phyloP scores from a whole-genome alignment of 2,888 invertebrate species.

The Campoplex capitator region DNA sequence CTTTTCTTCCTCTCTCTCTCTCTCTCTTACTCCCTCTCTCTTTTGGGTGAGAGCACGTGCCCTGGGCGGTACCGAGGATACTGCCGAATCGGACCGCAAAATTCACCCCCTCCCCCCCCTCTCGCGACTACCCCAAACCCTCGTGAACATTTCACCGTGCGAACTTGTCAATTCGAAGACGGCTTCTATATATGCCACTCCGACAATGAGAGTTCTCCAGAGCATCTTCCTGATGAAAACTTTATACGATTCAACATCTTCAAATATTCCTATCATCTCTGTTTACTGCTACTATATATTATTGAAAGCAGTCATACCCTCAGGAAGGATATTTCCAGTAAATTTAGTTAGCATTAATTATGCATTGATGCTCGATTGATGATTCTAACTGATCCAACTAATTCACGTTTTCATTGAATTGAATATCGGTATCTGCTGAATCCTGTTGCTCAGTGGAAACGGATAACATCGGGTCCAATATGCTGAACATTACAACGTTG shows the following conservation, averaged over 20 bases:
- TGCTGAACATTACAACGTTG: too few species aligned
- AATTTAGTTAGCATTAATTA: background rate
- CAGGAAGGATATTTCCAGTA: background rate
- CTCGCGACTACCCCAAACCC: constrained; percentile 51
- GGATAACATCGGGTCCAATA: too few species aligned
- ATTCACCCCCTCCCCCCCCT: constrained; percentile 68
- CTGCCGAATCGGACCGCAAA: constrained; percentile 82
- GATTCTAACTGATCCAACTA: background rate
- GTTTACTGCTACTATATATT: background rate
- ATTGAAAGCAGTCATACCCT: background rate
- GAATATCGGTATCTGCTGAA: background rate
- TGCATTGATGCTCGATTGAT: background rate
- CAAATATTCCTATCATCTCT: background rate
- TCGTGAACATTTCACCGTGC: constrained; percentile 56
- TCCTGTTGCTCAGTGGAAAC: too few species aligned
- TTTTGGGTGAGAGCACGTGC: constrained; percentile 45
- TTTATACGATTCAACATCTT: constrained; percentile 24
- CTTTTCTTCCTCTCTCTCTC: constrained; percentile 69
- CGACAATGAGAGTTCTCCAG: constrained; percentile 23
- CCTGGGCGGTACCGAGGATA: constrained; percentile 77
- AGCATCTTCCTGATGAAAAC: constrained; percentile 52
- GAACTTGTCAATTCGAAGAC: constrained; percentile 69
- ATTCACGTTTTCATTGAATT: background rate
- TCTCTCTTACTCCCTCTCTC: constrained; percentile 70
- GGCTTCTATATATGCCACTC: constrained; percentile 31